Conservation (phyloP, 2,888 invertebrate species). For the Campaea margaritaria region DNA sequence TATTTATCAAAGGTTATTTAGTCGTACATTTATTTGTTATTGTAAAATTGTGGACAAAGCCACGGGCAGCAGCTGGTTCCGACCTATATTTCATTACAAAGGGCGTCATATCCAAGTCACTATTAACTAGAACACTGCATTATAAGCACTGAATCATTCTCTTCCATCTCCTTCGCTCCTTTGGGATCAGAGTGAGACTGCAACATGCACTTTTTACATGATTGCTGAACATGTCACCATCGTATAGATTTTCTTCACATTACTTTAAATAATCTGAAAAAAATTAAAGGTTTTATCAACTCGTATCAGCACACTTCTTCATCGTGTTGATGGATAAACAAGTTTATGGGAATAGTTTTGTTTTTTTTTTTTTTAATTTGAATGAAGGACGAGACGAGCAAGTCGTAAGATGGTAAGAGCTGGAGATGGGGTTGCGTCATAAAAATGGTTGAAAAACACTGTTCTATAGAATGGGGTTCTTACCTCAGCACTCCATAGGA, state of each 20-base stretch:
- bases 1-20: no score
- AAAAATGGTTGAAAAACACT: no score
- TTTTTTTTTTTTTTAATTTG: no score
- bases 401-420: no score
- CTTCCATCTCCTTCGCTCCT: constrained; percentile 3
- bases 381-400: no score
- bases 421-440: no score
- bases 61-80: neutral
- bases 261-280: constrained; percentile 53
- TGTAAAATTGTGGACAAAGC: no score
- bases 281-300: neutral
- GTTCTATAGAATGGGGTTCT: constrained; percentile 29
- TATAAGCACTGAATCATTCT: neutral
- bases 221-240: neutral
- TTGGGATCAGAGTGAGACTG: constrained; percentile 12
- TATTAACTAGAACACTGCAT: neutral
- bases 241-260: constrained; percentile 1
- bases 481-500: constrained; percentile 79
- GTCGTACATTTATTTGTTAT: no score
- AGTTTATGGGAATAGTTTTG: no score
- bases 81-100: no score
- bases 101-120: neutral
- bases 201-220: neutral
- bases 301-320: no score
- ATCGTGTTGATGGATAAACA: no score